Evolutionary conservation across 2,888 invertebrate species (phyloP), one percentile per base, ranked within the genome.

Genomic region (Anorthoa munda): DNA sequence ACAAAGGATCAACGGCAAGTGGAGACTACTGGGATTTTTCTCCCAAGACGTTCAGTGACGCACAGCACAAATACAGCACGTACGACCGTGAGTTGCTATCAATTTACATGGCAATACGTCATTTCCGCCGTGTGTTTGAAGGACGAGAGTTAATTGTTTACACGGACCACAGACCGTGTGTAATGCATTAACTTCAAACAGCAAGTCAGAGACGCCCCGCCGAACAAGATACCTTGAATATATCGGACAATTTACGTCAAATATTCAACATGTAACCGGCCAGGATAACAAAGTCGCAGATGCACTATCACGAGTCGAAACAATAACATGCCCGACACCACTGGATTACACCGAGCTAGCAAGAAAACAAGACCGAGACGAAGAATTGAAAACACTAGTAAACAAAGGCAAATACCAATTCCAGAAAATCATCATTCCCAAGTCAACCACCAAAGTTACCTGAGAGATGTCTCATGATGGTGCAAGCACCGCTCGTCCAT

Each of bases 11-110:
- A 55, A 55, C 21, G 65, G 65, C 15, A 53, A 18, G 17, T 53
- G 65, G 53, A 65, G 65, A 65, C 53, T 51, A 51, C 63, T 63
- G 18, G 26, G 63, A n/a, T 63, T 50, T 21, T 60, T 46, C 21
- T 60, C 46, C 46, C 5, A 63, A 64, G 50, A 64, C 26, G 26
- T 64, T 64, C 31, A 64, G 50, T 64, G 63, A 61, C 45, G 61
- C 61, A 23, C 61, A 46, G 11, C 61, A 61, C 17, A 61, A 61
- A 17, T 48, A 61, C 23, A 61, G 61, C 46, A 61, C 61, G 5
- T 61, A 61, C 17, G 61, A 61, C 17, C 46, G 61, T 17, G 61
- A 61, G 23, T 23, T 61, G 17, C n/a, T 61, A 17, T 46, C 61
- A 0, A 61, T 61, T 9, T 61, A 61, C 17, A 61, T 61, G 61